These are phyloP conservation scores for Chaetops frenatus DNA, from an alignment of 2,113 vertebrate species.

Conservation along the genomic window DNA sequence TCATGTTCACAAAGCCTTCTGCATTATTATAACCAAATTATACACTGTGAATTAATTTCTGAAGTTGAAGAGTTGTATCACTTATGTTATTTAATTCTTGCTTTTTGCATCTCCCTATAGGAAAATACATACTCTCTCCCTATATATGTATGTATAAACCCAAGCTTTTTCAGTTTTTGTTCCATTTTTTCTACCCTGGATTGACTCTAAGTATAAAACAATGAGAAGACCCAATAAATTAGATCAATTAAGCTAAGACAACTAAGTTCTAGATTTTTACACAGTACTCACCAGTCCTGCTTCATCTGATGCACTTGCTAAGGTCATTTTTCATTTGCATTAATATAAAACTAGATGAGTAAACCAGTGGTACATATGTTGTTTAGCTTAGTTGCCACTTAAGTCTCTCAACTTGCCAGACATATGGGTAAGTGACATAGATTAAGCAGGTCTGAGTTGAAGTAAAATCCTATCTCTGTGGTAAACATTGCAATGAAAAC, in stretches of 20 bases:
- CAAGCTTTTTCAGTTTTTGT: neutral
- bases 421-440: neutral
- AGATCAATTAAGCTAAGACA: neutral
- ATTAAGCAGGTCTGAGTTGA: conserved; percentile 38
- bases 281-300: neutral
- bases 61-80: neutral
- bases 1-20: neutral
- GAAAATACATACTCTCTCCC: neutral
- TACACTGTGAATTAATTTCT: no score
- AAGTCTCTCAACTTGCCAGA: conserved; percentile 39
- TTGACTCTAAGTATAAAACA: neutral
- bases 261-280: neutral
- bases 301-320: neutral
- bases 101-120: neutral
- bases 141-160: rapidly evolving
- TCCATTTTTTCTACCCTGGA: neutral
- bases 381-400: conserved; percentile 33
- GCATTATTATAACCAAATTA: neutral
- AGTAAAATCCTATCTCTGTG: conserved; percentile 13
- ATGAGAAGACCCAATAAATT: neutral
- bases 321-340: conserved; percentile 29
- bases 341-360: conserved; percentile 28
- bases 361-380: conserved; percentile 19
- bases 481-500: neutral
- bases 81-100: neutral